A percentile compares a stretch with the other conserved stretches of the same genome.
These are phyloP conservation scores for Frieseomelitta varia DNA, from an alignment of 1,140 invertebrate genomes.

Conservation along the genomic window DNA sequence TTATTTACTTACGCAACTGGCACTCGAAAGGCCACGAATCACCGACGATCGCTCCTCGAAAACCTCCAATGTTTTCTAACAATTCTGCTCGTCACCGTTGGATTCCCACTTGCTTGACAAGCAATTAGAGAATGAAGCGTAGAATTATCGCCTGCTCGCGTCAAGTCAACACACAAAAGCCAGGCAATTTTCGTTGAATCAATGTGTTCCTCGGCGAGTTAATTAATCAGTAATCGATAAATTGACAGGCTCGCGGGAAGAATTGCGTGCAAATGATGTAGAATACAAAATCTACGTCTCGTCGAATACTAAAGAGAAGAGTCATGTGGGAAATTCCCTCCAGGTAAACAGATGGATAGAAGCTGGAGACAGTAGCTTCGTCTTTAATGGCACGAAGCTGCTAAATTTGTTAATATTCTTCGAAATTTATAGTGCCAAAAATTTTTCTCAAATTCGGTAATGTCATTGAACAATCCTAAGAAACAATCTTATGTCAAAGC, in stretches of 20 bases:
- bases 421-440: background rate
- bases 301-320: background rate
- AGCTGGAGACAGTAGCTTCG: too few relatives aligned
- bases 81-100: background rate
- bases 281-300: background rate
- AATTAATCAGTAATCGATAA: too few relatives aligned
- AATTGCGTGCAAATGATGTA: background rate
- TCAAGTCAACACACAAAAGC: too few relatives aligned
- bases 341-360: background rate
- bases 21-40: background rate
- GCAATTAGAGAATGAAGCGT: background rate
- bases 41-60: background rate
- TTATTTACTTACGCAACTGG: background rate
- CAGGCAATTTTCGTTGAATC: too few relatives aligned
- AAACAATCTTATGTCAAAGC: too few relatives aligned
- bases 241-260: too few relatives aligned
- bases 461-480: too few relatives aligned
- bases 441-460: too few relatives aligned
- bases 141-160: too few relatives aligned
- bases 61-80: background rate
- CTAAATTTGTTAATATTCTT: background rate
- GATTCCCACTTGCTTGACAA: background rate
- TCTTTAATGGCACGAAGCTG: too few relatives aligned
- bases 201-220: too few relatives aligned
- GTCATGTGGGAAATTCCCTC: background rate